These are phyloP conservation scores for Ctenodactylus gundi DNA, from an alignment of 2,113 vertebrate genomes.

Conservation along the genomic window DNA sequence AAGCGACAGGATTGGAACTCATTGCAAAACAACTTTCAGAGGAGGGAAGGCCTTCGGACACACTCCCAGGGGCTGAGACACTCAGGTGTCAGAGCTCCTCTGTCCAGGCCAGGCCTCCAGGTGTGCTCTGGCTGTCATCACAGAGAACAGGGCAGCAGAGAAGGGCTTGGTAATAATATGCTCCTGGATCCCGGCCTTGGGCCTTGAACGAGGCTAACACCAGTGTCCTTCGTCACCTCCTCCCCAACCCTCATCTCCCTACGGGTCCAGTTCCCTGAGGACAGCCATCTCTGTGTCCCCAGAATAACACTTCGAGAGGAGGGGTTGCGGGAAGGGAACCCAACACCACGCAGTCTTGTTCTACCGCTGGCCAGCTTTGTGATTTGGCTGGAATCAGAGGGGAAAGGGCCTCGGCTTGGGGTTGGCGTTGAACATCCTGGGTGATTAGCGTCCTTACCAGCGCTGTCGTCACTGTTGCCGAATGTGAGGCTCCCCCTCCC, in stretches of 20 bases:
- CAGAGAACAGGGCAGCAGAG: not conserved
- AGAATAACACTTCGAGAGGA: not conserved
- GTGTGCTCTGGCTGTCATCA: not conserved
- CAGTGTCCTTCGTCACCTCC: not conserved
- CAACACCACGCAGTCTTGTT: not conserved
- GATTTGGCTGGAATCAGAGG: not conserved
- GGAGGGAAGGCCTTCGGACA: not conserved
- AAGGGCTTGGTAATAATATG: not conserved
- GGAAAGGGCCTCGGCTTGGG: not conserved
- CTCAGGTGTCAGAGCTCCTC: not conserved
- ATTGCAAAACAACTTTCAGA: not conserved
- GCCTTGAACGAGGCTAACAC: not conserved
- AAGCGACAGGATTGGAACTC: not conserved
- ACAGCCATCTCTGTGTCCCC: not conserved
- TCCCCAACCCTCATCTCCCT: fast-evolving
- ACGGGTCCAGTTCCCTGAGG: not conserved
- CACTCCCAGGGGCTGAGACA: not conserved
- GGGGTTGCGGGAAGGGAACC: not conserved
- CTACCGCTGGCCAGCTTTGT: not conserved
- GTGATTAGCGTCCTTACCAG: not conserved
- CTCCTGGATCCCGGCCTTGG: not conserved
- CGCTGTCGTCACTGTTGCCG: not conserved
- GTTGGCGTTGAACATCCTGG: not conserved
- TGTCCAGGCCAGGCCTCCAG: not conserved
- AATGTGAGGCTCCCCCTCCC: not conserved